Evolutionary conservation across 2,888 invertebrate species (phyloP).

Genomic region (Euspilapteryx auroguttella): DNA sequence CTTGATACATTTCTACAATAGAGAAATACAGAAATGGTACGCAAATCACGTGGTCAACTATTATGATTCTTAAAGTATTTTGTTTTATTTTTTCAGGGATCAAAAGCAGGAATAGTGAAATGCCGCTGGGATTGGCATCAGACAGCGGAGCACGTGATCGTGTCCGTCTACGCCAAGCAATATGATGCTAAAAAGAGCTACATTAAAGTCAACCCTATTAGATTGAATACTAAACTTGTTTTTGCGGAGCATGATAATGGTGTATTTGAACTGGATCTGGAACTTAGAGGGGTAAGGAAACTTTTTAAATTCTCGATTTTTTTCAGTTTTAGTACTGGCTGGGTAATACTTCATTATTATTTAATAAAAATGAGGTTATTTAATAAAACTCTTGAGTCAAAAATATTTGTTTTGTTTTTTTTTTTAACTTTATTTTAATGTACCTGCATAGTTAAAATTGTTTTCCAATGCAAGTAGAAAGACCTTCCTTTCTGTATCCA

Average conservation of each 20-base stretch:
- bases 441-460: too few relatives aligned
- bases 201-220: slow-evolving; percentile 83
- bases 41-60: too few relatives aligned
- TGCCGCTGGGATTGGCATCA: slow-evolving; percentile 97
- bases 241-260: slow-evolving; percentile 78
- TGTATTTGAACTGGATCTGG: slow-evolving; percentile 73
- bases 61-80: too few relatives aligned
- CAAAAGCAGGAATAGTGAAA: slow-evolving; percentile 55
- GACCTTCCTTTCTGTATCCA: too few relatives aligned
- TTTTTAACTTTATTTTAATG: too few relatives aligned
- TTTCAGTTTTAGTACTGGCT: neutral
- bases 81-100: slow-evolving; percentile 51
- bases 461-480: too few relatives aligned
- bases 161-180: slow-evolving; percentile 90
- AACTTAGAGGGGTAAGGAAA: slow-evolving; percentile 75
- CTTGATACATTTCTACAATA: too few relatives aligned
- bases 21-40: too few relatives aligned
- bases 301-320: slow-evolving; percentile 3
- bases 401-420: too few relatives aligned
- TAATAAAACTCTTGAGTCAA: too few relatives aligned
- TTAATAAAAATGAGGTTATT: too few relatives aligned
- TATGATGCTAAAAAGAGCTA: slow-evolving; percentile 76
- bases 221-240: slow-evolving; percentile 71
- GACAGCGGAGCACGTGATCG: slow-evolving; percentile 79
- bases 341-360: too few relatives aligned